Base-by-base conservation (phyloP, 2,113 vertebrate genomes). In the Paramisgurnus dabryanus region DNA sequence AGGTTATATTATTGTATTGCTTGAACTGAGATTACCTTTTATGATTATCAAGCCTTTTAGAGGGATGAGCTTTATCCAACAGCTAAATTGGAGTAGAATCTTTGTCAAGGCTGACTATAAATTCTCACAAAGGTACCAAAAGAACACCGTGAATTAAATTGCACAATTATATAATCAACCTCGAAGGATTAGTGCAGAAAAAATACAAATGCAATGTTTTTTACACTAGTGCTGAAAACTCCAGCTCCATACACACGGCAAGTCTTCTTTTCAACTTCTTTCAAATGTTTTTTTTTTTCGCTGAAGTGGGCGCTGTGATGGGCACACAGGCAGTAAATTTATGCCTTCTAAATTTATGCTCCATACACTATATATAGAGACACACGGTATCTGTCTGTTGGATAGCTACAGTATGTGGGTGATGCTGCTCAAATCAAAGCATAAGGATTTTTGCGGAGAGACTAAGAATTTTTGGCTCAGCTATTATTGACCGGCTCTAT, bases 301-400 rank as follows among this genome's bases (percentile, higher is more conserved):
- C n/a, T 71, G 69, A 76, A 76, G 50, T 67, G 67, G 64, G 40
- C 22, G 22, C 57, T 74, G 65, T 41, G 65, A 53, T 53, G 27
- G 66, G 73, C 67, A 61, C 7, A n/a, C 67, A 67, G 49, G 55
- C 66, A 63, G 55, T 18, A 67, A 22, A 22, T 22, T 22, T 22
- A 45, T 66, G 49, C 27, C 60, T 69, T 84, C 70, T 82, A 78
- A 79, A 80, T 85, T 89, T 67, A 74, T 53, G 40, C 50, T 81
- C 4, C 58, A 66, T 55, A 11, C 45, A 60, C 74, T 90, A 89
- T 88, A 87, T 90, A 89, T 91, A 89, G 85, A 76, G 47, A n/a
- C 72, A 43, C 67, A 69, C 66, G 53, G 41, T 47, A 71, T 73
- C 40, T 70, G 69, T 68, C 72, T 41, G 64, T 63, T 65, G 69